These are phyloP conservation scores for Zonitis immaculata DNA, from an alignment of 2,888 invertebrate species.

Conservation along the genomic window DNA sequence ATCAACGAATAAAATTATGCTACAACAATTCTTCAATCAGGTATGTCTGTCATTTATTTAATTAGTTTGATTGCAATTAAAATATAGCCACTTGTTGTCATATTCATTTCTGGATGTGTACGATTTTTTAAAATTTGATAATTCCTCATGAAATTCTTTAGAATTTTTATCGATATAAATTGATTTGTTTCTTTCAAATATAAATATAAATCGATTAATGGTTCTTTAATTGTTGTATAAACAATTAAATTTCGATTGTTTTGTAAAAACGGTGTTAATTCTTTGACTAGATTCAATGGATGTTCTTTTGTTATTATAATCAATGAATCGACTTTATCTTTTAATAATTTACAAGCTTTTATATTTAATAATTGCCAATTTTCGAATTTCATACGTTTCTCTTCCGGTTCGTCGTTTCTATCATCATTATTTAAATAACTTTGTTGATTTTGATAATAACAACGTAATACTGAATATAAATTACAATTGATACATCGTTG, in stretches of 20 bases:
- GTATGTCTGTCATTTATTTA: constrained; percentile 34
- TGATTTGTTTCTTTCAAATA: constrained; percentile 68
- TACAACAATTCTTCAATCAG: constrained; percentile 69
- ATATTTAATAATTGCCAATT: constrained; percentile 69
- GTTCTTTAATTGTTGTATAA: constrained; percentile 75
- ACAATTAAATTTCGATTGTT: constrained; percentile 82
- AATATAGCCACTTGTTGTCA: constrained; percentile 87
- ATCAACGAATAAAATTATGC: constrained; percentile 60
- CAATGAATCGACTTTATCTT: constrained; percentile 66
- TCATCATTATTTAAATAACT: constrained; percentile 19
- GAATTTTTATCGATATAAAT: constrained; percentile 71
- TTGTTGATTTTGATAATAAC: constrained; percentile 57
- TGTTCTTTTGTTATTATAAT: constrained; percentile 81
- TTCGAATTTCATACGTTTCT: constrained; percentile 47
- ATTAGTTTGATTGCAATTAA: constrained; percentile 61
- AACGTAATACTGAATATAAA: constrained; percentile 67
- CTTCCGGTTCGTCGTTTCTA: constrained; percentile 31
- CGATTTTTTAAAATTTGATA: constrained; percentile 88
- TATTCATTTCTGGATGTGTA: constrained; percentile 92
- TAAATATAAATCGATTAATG: constrained; percentile 77
- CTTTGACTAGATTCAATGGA: constrained; percentile 72
- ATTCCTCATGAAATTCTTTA: constrained; percentile 81
- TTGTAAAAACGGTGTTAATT: constrained; percentile 70
- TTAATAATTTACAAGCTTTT: constrained; percentile 59
- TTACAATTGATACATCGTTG: constrained; percentile 70